A percentile compares a stretch with the other conserved stretches of the same genome.
These are phyloP conservation scores for Actinopyga echinites DNA, from an alignment of 53 echinoderm and acorn worm species.

Conservation along the genomic window DNA sequence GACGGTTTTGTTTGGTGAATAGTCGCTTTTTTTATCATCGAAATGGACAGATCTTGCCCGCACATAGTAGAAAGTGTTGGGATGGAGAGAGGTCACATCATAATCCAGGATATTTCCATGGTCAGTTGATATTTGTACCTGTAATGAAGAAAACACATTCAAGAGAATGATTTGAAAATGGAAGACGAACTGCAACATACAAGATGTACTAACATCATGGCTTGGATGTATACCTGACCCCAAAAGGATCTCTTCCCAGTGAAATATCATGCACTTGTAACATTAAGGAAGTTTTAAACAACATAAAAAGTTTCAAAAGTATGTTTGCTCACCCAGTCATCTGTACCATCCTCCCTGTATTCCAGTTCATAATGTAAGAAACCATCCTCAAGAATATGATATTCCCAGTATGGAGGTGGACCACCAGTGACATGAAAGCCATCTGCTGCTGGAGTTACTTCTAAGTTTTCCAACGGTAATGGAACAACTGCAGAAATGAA, in stretches of 20 bases:
- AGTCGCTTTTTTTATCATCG: not conserved
- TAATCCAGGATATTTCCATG: not conserved
- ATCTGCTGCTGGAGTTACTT: not conserved
- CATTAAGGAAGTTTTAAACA: too few species aligned
- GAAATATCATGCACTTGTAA: too few species aligned
- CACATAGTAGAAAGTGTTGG: not conserved
- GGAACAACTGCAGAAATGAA: not conserved
- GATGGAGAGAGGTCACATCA: not conserved
- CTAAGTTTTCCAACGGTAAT: not conserved
- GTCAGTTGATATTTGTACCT: not conserved
- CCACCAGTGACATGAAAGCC: not conserved
- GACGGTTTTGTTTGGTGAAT: not conserved
- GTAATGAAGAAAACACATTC: not conserved
- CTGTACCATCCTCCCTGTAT: not conserved
- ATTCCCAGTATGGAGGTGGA: not conserved
- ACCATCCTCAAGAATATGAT: too few species aligned
- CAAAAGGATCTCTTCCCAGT: too few species aligned
- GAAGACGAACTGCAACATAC: not conserved
- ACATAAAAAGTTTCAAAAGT: too few species aligned
- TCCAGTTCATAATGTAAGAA: not conserved
- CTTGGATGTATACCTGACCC: not conserved
- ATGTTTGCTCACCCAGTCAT: not conserved
- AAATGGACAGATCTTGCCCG: not conserved
- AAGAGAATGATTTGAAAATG: not conserved
- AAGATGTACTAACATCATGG: not conserved